These are phyloP conservation scores for Nyctalus aviator DNA, from an alignment of 2,797 vertebrate genomes.

Conservation along the genomic window DNA sequence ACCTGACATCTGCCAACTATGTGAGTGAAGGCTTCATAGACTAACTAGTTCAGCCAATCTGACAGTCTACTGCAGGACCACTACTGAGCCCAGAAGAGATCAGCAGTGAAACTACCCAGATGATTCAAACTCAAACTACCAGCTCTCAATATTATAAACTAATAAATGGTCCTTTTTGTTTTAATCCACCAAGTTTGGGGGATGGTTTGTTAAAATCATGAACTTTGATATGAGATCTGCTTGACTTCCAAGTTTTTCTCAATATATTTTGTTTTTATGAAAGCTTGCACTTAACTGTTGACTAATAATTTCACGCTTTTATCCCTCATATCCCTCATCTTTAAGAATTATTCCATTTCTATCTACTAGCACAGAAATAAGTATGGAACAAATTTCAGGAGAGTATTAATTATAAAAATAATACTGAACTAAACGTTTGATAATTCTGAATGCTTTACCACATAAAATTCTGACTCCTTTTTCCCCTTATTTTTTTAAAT, in stretches of 20 bases:
- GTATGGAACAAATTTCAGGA: background rate
- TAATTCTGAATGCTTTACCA: background rate
- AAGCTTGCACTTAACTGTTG: slow-evolving; percentile 8
- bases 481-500: too few relatives aligned
- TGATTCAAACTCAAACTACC: background rate
- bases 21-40: background rate
- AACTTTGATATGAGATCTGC: background rate
- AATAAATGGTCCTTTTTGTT: background rate
- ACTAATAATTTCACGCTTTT: background rate
- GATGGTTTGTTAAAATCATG: background rate
- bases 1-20: background rate
- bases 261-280: slow-evolving; percentile 16
- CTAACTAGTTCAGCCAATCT: background rate
- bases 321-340: background rate
- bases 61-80: background rate
- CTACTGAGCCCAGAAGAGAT: background rate
- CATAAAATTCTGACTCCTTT: background rate
- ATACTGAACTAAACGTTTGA: background rate
- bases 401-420: background rate
- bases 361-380: background rate
- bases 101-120: background rate
- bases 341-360: slow-evolving; percentile 1
- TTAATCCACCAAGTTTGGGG: background rate
- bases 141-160: background rate
- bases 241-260: background rate